phyloP scores from a whole-genome alignment of 2,113 vertebrate species.

The Trematocara unimaculatum region DNA sequence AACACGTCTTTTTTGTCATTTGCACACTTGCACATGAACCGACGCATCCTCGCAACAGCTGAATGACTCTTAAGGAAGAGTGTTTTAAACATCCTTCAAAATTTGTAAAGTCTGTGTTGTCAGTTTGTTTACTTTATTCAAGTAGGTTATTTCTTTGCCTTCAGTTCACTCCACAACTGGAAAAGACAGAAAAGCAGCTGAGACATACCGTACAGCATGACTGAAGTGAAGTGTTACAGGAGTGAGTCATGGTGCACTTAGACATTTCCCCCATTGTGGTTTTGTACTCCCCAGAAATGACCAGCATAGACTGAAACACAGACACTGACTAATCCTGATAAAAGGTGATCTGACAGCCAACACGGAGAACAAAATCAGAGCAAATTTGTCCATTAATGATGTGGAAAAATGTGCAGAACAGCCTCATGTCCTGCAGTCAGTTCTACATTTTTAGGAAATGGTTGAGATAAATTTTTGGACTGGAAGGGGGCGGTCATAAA shows the following conservation, averaged over 20 bases:
- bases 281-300: conserved; percentile 32
- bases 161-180: background rate
- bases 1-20: background rate
- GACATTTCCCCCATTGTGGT: conserved; percentile 40
- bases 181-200: background rate
- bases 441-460: background rate
- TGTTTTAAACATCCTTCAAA: conserved; percentile 3
- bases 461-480: conserved; percentile 31
- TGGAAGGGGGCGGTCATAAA: background rate
- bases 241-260: conserved; percentile 43
- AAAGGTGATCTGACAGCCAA: conserved; percentile 38
- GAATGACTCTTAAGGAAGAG: background rate
- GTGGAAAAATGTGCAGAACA: background rate
- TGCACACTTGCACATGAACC: background rate
- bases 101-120: background rate
- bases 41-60: background rate
- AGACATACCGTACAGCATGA: background rate
- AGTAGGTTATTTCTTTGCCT: background rate
- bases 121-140: conserved; percentile 20
- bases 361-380: background rate
- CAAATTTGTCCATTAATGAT: background rate
- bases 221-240: background rate
- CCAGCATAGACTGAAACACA: conserved; percentile 6
- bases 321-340: conserved; percentile 52
- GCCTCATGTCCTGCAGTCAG: background rate